Evolutionary conservation across 2,113 vertebrate genomes (phyloP).

Genomic region (Grammomys surdaster): DNA sequence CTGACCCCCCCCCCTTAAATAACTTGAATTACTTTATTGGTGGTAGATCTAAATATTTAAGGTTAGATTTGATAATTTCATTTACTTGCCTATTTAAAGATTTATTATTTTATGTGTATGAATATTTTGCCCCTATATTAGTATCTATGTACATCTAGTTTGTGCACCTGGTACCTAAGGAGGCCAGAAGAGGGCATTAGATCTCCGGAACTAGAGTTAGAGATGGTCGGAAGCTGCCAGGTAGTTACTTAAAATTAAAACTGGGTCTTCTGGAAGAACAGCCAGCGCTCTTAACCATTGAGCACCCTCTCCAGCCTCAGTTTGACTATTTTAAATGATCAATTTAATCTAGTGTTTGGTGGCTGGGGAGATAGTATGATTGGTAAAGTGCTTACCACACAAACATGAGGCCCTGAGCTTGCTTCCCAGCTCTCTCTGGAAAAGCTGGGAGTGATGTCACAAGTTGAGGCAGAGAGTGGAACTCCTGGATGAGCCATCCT

Average conservation of each 20-base stretch:
- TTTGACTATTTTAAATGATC: not conserved
- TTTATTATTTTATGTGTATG: not conserved
- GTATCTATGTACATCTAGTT: not conserved
- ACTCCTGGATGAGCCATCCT: not conserved
- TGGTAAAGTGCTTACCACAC: not conserved
- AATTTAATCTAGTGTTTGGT: not conserved
- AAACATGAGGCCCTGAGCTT: not conserved
- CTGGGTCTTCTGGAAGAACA: not conserved
- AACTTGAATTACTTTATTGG: not conserved
- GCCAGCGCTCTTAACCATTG: not conserved
- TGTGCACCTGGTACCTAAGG: not conserved
- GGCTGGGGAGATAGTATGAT: not conserved
- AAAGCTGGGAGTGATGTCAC: not conserved
- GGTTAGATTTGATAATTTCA: constrained; percentile 5
- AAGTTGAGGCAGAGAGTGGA: not conserved
- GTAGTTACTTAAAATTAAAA: not conserved
- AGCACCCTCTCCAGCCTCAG: not conserved
- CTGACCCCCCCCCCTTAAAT: not conserved
- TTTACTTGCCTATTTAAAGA: constrained; percentile 21
- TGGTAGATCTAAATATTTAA: constrained; percentile 17
- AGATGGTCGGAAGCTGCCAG: not conserved
- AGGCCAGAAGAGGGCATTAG: not conserved
- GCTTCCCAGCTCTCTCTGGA: not conserved
- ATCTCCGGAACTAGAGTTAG: not conserved
- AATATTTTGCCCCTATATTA: not conserved